A percentile compares a stretch with the other conserved stretches of the same genome.
Conservation (phyloP, 2,113 vertebrate species). For the Solenodon paradoxus region DNA sequence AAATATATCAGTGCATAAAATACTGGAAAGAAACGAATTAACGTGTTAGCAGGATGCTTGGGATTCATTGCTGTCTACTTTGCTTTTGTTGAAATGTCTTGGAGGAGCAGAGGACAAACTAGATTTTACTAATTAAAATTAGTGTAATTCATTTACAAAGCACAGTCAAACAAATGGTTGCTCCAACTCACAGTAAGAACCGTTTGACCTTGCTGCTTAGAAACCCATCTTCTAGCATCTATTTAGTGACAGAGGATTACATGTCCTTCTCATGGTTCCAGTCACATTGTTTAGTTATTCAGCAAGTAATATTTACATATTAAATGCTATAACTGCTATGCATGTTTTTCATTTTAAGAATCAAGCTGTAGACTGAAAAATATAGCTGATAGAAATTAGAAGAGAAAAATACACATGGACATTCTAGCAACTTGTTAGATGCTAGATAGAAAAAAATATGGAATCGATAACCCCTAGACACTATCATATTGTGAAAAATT, state of each 20-base stretch:
- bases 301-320: background rate
- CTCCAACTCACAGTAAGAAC: background rate
- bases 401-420: background rate
- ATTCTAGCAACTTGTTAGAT: background rate
- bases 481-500: background rate
- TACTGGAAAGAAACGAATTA: background rate
- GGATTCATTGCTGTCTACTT: background rate
- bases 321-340: background rate
- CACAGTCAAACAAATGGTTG: background rate
- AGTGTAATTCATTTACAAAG: background rate
- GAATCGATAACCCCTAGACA: background rate
- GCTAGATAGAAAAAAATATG: background rate
- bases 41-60: background rate
- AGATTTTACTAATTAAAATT: conserved; percentile 1
- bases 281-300: background rate
- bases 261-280: background rate
- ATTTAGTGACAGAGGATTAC: background rate
- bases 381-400: background rate
- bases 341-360: background rate
- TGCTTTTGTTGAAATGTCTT: conserved; percentile 10
- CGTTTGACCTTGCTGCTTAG: background rate
- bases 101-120: background rate
- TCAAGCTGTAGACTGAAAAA: background rate
- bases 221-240: background rate
- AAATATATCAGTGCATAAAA: background rate